Percentiles rank a stretch among this genome's conserved stretches.
Evolutionary conservation across 2,888 invertebrate genomes (phyloP).

Genomic region (Andrena dorsata): DNA sequence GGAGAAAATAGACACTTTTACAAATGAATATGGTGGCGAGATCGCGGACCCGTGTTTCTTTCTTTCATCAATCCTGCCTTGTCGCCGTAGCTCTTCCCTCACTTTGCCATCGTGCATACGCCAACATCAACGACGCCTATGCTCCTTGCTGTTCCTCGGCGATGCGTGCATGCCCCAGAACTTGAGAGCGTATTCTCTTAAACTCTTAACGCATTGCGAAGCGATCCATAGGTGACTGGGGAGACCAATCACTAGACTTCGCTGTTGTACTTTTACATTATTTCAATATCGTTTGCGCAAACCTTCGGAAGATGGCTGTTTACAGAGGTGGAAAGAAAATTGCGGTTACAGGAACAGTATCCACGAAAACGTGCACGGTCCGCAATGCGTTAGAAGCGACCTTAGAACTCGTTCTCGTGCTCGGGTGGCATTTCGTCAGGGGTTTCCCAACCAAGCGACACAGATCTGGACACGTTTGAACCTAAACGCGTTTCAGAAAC

Average conservation of each 20-base stretch:
- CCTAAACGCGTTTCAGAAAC: slow-evolving; percentile 17
- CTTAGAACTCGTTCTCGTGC: background rate
- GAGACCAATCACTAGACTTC: too few species aligned
- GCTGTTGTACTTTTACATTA: too few species aligned
- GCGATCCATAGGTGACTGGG: too few species aligned
- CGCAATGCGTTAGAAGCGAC: background rate
- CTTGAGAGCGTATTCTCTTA: background rate
- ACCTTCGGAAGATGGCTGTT: background rate
- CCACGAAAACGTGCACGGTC: background rate
- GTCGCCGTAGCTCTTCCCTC: slow-evolving; percentile 1
- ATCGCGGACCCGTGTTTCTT: slow-evolving; percentile 67
- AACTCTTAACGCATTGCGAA: too few species aligned
- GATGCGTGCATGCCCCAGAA: background rate
- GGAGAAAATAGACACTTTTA: slow-evolving; percentile 77
- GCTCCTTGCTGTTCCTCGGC: background rate
- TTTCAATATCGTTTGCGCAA: too few species aligned
- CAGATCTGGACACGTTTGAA: slow-evolving; percentile 42
- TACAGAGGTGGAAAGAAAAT: background rate
- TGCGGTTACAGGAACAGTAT: background rate
- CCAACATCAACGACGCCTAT: background rate
- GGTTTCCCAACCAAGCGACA: slow-evolving; percentile 41
- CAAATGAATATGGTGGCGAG: slow-evolving; percentile 74
- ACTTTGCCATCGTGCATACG: background rate
- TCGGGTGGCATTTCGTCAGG: slow-evolving; percentile 18
- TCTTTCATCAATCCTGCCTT: background rate